These are phyloP conservation scores for Halictus quadricinctus DNA, from an alignment of 2,888 invertebrate species.

Conservation along the genomic window DNA sequence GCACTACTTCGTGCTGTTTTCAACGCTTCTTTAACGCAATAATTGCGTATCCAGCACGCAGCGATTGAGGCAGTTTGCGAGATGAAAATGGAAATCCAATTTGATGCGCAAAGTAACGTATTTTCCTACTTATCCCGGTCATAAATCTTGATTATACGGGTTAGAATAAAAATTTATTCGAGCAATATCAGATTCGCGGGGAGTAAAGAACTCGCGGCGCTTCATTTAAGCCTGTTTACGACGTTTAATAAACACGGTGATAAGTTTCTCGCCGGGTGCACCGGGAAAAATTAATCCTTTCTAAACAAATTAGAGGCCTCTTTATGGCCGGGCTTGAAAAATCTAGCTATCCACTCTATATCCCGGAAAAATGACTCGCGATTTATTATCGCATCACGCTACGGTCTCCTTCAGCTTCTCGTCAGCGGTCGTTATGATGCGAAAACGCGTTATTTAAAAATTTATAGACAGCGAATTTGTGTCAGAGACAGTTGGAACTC, in stretches of 20 bases:
- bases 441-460: not conserved
- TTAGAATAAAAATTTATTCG: slow-evolving; percentile 18
- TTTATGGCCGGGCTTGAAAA: slow-evolving; percentile 8
- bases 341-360: not conserved
- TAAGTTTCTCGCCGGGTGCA: not conserved
- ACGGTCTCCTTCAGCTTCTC: not conserved
- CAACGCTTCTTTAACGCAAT: not conserved
- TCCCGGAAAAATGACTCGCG: not conserved
- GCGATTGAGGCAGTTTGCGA: not conserved
- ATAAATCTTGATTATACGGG: slow-evolving; percentile 13
- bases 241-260: slow-evolving; percentile 31
- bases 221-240: slow-evolving; percentile 27
- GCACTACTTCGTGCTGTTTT: not conserved
- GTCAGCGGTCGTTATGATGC: not conserved
- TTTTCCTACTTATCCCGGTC: slow-evolving; percentile 6
- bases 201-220: slow-evolving; percentile 2
- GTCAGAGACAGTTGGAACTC: not conserved
- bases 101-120: not conserved
- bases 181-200: not conserved
- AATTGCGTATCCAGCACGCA: not conserved
- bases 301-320: slow-evolving; percentile 39
- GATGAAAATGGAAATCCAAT: slow-evolving; percentile 26
- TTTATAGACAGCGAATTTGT: not conserved
- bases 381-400: slow-evolving; percentile 20
- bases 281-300: not conserved